Evolutionary conservation across 2,113 vertebrate species (phyloP), one percentile per base, ranked within the genome.

Genomic region (Illadopsis cleaveri): DNA sequence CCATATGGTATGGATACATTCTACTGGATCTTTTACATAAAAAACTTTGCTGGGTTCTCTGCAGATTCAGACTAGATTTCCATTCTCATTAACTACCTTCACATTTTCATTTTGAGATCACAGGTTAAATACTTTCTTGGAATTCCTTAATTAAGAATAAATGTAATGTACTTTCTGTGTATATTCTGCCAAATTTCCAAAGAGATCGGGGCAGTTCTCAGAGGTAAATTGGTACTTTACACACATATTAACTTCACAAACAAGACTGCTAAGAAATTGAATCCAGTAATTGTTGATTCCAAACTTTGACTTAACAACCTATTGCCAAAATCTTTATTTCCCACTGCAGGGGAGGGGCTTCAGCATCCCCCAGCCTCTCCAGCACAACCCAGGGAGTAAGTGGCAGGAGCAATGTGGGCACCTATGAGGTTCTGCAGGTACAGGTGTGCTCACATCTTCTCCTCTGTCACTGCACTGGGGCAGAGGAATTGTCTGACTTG

Each of bases 141-240:
- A 79, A 64, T 60, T 70, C 64, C 53, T 86, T 84, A 94, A 84
- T 89, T 75, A 82, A 94, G 56, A 84, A 71, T 78, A 86, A 75
- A 71, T 28, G 6, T 47, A 62, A 60, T 66, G 37, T 73, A 47
- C 31, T 83, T 86, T 83, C 56, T 84, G 24, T 82, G 61, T 71
- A 60, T 44, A 61, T 87, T 61, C 45, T 68, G 51, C 31, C 50
- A 86, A 76, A 68, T 95, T 89, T 86, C 77, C 44, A 42, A 60
- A 51, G 72, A 91, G 56, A 56, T 11, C 53, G 73, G 51, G 69
- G 61, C 37, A 82, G 18, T 85, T 85, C 65, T 94, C 37, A 58
- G 64, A 64, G 57, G 78, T 22, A 91, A 31, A 84, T 51, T 4
- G 1, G 15, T 89, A 24, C 54, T 86, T 95, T 17, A 77, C 71